phyloP scores from a whole-genome alignment of 2,797 vertebrate species.

The Pangasius djambal region DNA sequence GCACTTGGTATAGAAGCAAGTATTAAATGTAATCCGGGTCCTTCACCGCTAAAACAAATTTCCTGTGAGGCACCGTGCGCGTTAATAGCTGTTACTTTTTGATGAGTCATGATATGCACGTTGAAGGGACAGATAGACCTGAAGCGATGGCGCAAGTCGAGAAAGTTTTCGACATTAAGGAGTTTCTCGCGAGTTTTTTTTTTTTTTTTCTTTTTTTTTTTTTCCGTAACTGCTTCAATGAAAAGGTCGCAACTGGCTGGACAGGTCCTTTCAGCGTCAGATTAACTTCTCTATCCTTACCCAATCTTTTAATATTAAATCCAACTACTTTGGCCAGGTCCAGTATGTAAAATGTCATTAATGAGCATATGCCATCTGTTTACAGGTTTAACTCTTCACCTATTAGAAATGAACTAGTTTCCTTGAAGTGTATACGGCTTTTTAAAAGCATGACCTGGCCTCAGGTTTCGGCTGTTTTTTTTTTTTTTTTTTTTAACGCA shows the following conservation, averaged over 20 bases:
- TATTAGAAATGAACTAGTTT: constrained; percentile 49
- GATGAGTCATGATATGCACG: constrained; percentile 43
- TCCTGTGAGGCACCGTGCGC: constrained; percentile 50
- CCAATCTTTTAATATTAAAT: neutral
- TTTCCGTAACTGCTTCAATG: too few species aligned
- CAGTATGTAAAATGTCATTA: neutral
- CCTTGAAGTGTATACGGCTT: constrained; percentile 65
- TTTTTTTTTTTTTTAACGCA: constrained; percentile 38
- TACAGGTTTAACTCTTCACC: neutral
- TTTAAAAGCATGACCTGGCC: constrained; percentile 55
- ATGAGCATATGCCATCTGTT: constrained; percentile 16
- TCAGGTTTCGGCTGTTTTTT: constrained; percentile 56
- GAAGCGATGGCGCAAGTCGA: neutral
- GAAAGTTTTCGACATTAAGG: constrained; percentile 47
- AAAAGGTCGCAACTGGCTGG: neutral
- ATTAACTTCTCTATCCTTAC: neutral
- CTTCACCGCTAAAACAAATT: constrained; percentile 69
- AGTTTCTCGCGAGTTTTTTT: constrained; percentile 31
- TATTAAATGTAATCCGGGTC: constrained; percentile 26
- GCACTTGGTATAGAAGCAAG: neutral
- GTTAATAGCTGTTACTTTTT: neutral
- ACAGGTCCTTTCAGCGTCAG: neutral
- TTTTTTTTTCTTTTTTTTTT: too few species aligned
- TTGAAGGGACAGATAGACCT: neutral
- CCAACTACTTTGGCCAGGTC: neutral